Evolutionary conservation across 2,888 invertebrate species (phyloP).

Genomic region (Apantesis nais): DNA sequence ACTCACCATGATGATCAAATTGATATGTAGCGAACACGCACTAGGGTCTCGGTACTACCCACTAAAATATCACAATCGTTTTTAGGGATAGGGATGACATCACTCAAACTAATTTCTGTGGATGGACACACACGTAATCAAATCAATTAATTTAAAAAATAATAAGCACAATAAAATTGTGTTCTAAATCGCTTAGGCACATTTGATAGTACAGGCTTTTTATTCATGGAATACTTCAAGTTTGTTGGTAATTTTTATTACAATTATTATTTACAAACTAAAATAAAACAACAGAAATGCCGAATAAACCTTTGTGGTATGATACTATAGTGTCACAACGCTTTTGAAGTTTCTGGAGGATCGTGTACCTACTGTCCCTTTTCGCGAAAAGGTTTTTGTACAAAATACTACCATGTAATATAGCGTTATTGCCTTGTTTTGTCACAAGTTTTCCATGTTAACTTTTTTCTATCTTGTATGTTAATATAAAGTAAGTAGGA

Average conservation of each 20-base stretch:
- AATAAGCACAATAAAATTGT: too few species aligned
- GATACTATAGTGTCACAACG: not conserved
- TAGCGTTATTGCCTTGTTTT: not conserved
- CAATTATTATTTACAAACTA: not conserved
- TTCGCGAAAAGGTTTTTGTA: not conserved
- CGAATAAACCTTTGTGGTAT: not conserved
- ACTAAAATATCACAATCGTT: too few species aligned
- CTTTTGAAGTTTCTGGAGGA: not conserved
- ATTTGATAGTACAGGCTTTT: too few species aligned
- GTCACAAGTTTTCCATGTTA: not conserved
- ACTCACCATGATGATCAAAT: too few species aligned
- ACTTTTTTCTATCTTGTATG: not conserved
- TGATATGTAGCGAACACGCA: too few species aligned
- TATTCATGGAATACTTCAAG: too few species aligned
- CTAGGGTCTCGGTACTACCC: too few species aligned
- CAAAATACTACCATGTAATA: not conserved
- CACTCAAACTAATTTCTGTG: too few species aligned
- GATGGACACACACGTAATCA: too few species aligned
- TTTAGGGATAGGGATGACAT: too few species aligned
- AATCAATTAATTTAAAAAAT: too few species aligned
- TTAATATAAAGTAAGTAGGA: not conserved
- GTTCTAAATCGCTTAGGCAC: too few species aligned
- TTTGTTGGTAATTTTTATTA: not conserved
- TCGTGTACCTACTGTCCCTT: not conserved
- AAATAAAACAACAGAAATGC: not conserved